phyloP scores from a whole-genome alignment of 2,797 vertebrate species.

The Microctenopoma lineatum region DNA sequence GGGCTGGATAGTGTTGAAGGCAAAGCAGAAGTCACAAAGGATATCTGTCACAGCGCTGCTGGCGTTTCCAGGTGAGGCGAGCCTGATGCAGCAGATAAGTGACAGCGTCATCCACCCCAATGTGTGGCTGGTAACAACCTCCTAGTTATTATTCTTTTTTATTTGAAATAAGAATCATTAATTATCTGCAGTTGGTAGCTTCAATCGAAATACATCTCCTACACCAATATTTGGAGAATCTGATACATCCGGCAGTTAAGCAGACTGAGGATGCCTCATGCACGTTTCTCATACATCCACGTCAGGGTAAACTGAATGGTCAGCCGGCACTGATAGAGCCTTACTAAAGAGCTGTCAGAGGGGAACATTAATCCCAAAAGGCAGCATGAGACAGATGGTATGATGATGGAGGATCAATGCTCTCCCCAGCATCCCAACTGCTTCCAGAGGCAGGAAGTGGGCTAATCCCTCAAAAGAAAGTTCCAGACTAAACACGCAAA shows the following conservation, averaged over 20 bases:
- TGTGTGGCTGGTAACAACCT: too few relatives aligned
- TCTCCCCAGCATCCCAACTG: slow-evolving; percentile 44
- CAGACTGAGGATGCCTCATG: slow-evolving; percentile 4
- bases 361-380: slow-evolving; percentile 80
- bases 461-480: slow-evolving; percentile 78
- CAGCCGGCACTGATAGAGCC: slow-evolving; percentile 55
- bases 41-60: too few relatives aligned
- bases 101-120: too few relatives aligned
- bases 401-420: slow-evolving; percentile 78
- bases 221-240: background rate
- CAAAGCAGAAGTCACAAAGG: too few relatives aligned
- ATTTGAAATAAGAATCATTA: background rate
- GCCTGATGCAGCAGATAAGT: too few relatives aligned
- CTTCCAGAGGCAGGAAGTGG: slow-evolving; percentile 71
- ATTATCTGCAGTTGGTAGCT: background rate
- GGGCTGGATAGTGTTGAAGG: too few relatives aligned
- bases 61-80: too few relatives aligned
- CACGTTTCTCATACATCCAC: slow-evolving; percentile 46
- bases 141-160: background rate
- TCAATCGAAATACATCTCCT: slow-evolving; percentile 6
- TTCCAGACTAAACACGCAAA: slow-evolving; percentile 73
- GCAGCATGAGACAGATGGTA: slow-evolving; percentile 80
- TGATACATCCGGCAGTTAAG: slow-evolving; percentile 11
- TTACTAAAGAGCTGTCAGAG: slow-evolving; percentile 75
- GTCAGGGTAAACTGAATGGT: slow-evolving; percentile 69